These are phyloP conservation scores for Romanogobio albipinnatus DNA, from an alignment of 2,113 vertebrate genomes.

Conservation along the genomic window DNA sequence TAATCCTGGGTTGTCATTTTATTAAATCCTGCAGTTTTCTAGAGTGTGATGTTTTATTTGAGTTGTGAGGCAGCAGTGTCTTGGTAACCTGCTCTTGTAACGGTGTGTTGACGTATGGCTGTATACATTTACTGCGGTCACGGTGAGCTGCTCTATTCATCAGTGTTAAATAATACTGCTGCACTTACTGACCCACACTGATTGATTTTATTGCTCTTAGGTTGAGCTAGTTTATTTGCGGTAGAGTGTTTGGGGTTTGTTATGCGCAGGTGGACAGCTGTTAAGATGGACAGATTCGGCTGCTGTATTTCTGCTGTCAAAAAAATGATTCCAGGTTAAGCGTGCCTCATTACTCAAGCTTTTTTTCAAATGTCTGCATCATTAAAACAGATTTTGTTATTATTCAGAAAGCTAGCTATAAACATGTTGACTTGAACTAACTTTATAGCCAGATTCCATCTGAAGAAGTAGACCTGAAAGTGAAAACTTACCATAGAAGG, in stretches of 20 bases:
- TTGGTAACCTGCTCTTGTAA: conserved; percentile 1
- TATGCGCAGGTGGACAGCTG: neutral
- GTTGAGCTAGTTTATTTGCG: neutral
- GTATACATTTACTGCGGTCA: conserved; percentile 5
- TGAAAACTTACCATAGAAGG: conserved; percentile 15
- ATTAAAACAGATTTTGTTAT: conserved; percentile 22
- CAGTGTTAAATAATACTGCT: neutral
- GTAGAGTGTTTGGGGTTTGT: conserved; percentile 11
- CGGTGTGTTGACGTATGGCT: conserved; percentile 1
- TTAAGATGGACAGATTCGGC: neutral
- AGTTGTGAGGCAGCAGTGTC: neutral
- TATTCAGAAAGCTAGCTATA: conserved; percentile 1
- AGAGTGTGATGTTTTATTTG: conserved; percentile 2
- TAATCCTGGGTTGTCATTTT: neutral
- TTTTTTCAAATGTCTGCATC: neutral
- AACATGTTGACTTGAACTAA: conserved; percentile 13
- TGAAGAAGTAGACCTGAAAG: neutral
- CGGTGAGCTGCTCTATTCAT: conserved; percentile 8
- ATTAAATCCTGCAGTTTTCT: neutral
- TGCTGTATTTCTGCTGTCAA: conserved; percentile 20
- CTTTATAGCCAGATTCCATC: neutral
- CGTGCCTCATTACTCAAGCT: neutral
- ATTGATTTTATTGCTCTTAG: conserved; percentile 5
- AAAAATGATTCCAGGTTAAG: neutral
- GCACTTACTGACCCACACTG: neutral